phyloP scores from a whole-genome alignment of 2,113 vertebrate genomes.

The Microcebus ravelobensis region DNA sequence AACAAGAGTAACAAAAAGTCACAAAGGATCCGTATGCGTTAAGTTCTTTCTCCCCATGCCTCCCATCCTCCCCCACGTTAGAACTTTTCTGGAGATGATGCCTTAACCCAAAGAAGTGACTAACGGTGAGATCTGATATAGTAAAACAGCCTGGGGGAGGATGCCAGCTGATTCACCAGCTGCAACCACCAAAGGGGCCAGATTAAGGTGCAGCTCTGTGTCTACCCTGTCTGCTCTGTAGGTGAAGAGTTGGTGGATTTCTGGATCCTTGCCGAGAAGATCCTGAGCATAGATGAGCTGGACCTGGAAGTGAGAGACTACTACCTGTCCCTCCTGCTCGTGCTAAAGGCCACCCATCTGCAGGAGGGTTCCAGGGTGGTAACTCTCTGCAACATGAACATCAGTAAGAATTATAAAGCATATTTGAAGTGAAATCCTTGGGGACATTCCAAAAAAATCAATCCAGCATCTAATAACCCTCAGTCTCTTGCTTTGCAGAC shows the following conservation, averaged over 20 bases:
- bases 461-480: neutral
- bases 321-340: slow-evolving; percentile 80
- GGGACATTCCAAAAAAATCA: neutral
- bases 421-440: neutral
- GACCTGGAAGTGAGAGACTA: slow-evolving; percentile 74
- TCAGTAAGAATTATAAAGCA: slow-evolving; percentile 76
- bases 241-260: slow-evolving; percentile 86
- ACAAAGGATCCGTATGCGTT: neutral
- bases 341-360: slow-evolving; percentile 85
- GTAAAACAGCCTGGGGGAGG: neutral
- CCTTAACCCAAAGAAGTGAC: neutral
- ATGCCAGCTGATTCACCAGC: neutral
- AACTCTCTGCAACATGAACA: slow-evolving; percentile 76
- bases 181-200: neutral
- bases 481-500: neutral
- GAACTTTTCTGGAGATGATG: neutral
- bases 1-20: neutral
- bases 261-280: slow-evolving; percentile 85
- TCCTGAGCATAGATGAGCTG: slow-evolving; percentile 81
- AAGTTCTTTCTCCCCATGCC: neutral
- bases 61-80: neutral
- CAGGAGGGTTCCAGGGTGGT: slow-evolving; percentile 80
- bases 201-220: neutral
- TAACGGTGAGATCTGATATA: neutral
- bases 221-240: slow-evolving; percentile 52